Evolutionary conservation across 2,888 invertebrate species (phyloP), one percentile per base, ranked within the genome.

Genomic region (Caenorhabditis macrosperma): DNA sequence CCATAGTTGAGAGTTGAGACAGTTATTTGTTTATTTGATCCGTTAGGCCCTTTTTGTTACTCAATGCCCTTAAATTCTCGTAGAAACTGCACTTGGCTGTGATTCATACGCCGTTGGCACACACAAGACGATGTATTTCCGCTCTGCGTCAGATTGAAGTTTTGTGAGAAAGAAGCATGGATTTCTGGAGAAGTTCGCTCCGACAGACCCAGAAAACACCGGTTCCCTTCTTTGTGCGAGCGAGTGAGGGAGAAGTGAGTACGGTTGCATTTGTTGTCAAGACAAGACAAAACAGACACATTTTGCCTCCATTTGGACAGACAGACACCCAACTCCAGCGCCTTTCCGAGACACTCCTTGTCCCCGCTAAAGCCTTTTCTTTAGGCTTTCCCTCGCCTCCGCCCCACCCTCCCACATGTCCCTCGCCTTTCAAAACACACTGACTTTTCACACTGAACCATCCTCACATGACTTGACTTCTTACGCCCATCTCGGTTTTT

Each of bases 311-410:
- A 59, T 67, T 67, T 46, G 28, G 46, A 15, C 28, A 33, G 10
- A 41, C 38, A 54, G 44, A 60, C 59, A 20, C 38, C 33, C 50
- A 60, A 69, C 60, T 69, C 69, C 38, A 41, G 52, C 64, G 17
- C 15, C 52, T 52, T 41, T 28, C 52, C 52, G 52, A 52, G 52
- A 52, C 52, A 17, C 35, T 22, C 44, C 59, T 48, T 46, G 35
- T 68, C 33, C 30, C 15, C 59, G 26, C 30, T 48, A 48, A 55
- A 46, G 26, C 59, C 59, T 59, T 64, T 28, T 55, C 35, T 41
- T 44, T 12, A 52, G 46, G 44, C 67, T 57, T 54, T 24, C 52
- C 28, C 52, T 12, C 54, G 17, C 55, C 35, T n/a, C 35, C 52
- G 10, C 50, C 26, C 35, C 1, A n/a, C 61, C 10, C 48, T 61